phyloP scores from a whole-genome alignment of 2,888 invertebrate genomes.

The Furcula furcula region DNA sequence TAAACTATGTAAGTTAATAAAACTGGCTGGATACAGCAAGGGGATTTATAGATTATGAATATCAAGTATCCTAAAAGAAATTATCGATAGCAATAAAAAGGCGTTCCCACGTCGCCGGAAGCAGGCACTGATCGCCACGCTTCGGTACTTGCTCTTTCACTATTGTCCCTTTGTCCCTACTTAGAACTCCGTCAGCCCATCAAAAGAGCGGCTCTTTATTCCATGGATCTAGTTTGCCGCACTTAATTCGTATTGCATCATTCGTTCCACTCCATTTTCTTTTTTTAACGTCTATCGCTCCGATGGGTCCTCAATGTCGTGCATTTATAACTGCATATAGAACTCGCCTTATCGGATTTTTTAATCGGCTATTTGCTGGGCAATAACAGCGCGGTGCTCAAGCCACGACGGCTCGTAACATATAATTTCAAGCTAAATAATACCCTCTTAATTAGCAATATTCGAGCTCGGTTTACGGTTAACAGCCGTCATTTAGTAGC shows the following conservation, averaged over 20 bases:
- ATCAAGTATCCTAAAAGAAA: slow-evolving; percentile 46
- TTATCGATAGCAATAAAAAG: slow-evolving; percentile 58
- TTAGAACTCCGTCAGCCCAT: slow-evolving; percentile 57
- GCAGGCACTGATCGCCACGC: slow-evolving; percentile 67
- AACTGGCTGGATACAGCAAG: slow-evolving; percentile 5
- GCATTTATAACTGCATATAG: slow-evolving; percentile 33
- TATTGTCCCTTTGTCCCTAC: slow-evolving; percentile 71
- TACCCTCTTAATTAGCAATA: slow-evolving; percentile 38
- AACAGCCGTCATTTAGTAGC: slow-evolving; percentile 47
- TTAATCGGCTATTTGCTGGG: slow-evolving; percentile 28
- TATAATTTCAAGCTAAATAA: slow-evolving; percentile 28
- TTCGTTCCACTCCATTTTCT: slow-evolving; percentile 63
- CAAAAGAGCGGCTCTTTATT: slow-evolving; percentile 65
- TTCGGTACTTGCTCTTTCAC: slow-evolving; percentile 71
- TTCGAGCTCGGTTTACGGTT: slow-evolving; percentile 42
- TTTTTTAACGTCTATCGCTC: slow-evolving; percentile 48
- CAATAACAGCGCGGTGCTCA: slow-evolving; percentile 29
- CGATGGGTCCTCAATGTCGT: slow-evolving; percentile 42
- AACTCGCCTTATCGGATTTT: slow-evolving; percentile 37
- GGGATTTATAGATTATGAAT: slow-evolving; percentile 27
- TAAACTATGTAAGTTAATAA: slow-evolving; percentile 3
- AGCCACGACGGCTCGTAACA: slow-evolving; percentile 18
- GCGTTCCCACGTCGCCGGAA: slow-evolving; percentile 76
- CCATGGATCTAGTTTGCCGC: slow-evolving; percentile 67
- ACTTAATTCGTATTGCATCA: slow-evolving; percentile 69